Evolutionary conservation across 2,113 vertebrate species (phyloP), one percentile per base, ranked within the genome.

Genomic region (Brevimyrus niger): DNA sequence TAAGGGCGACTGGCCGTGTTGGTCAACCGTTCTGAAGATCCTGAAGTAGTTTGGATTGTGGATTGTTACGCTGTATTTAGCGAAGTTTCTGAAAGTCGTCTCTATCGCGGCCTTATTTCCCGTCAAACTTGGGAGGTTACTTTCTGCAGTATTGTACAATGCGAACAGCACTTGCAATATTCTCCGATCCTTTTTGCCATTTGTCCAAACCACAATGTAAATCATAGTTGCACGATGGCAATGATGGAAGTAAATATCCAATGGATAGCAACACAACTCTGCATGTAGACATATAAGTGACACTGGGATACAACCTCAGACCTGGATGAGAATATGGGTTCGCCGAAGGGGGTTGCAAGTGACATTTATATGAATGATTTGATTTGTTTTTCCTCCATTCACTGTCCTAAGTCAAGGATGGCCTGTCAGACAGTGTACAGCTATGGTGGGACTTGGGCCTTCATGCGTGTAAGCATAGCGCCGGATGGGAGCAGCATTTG

Each of bases 1-100:
- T 93, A 94, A 93, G 91, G 92, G 92, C 90, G 92, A 93, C 92
- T 93, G 93, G 38, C 89, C 91, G 88, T 86, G 73, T 53, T 4
- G 92, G 27, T 87, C 65, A 83, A 15, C 88, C 69, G 35, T 58
- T 82, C 83, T 92, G 87, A 92, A 83, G 90, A 90, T 91, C 88
- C 87, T 91, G 23, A 46, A 53, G 73, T 84, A 88, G 90, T 90
- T n/a, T n/a, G n/a, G n/a, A n/a, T n/a, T 89, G 90, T 85, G 85
- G 91, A 91, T 90, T 90, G 21, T 92, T 91, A 89, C 92, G 89
- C 89, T 90, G 48, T 35, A 89, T 73, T 90, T 89, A 88, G 50
- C 13, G 7, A 89, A 90, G 89, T 92, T 93, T 93, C 93, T 91
- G 89, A 93, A 90, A 90, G 87, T 83, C 69, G 89, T 91, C 89